Evolutionary conservation across 2,797 vertebrate species (phyloP), one percentile per base, ranked within the genome.

Genomic region (Carapus acus): DNA sequence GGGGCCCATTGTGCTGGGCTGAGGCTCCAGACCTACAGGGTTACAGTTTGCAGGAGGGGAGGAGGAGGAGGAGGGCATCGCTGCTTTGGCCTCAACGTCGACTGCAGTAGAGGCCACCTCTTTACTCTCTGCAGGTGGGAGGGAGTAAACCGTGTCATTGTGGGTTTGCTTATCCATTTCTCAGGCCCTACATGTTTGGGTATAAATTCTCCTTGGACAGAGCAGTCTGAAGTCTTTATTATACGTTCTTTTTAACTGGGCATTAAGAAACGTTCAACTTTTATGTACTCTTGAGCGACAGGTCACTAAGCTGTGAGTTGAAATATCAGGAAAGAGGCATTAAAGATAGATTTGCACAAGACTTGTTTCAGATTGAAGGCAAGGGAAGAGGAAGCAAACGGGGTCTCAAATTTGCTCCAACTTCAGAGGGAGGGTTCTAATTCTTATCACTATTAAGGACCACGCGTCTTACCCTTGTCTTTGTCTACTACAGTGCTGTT

Each of bases 391-490:
- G n/a, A n/a, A n/a, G n/a, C n/a, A n/a, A n/a, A n/a, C n/a, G n/a
- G n/a, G n/a, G n/a, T n/a, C n/a, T n/a, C n/a, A n/a, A n/a, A n/a
- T n/a, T n/a, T n/a, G n/a, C n/a, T n/a, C n/a, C n/a, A n/a, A n/a
- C n/a, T n/a, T n/a, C n/a, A n/a, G n/a, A n/a, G n/a, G n/a, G n/a
- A n/a, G n/a, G n/a, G n/a, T n/a, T n/a, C n/a, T n/a, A n/a, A n/a
- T n/a, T n/a, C n/a, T n/a, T n/a, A n/a, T n/a, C n/a, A n/a, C n/a
- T n/a, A n/a, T n/a, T n/a, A n/a, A n/a, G n/a, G n/a, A n/a, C n/a
- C n/a, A n/a, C n/a, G n/a, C 16, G 42, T 14, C 64, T 75, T 23
- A 87, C 86, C 85, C 36, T 70, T 80, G 20, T 86, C 86, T 65
- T 74, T 83, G 6, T 88, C 85, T 62, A 77, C 80, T 46, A 80